Conservation (phyloP, 2,113 vertebrate species). For the Eolophus roseicapilla region DNA sequence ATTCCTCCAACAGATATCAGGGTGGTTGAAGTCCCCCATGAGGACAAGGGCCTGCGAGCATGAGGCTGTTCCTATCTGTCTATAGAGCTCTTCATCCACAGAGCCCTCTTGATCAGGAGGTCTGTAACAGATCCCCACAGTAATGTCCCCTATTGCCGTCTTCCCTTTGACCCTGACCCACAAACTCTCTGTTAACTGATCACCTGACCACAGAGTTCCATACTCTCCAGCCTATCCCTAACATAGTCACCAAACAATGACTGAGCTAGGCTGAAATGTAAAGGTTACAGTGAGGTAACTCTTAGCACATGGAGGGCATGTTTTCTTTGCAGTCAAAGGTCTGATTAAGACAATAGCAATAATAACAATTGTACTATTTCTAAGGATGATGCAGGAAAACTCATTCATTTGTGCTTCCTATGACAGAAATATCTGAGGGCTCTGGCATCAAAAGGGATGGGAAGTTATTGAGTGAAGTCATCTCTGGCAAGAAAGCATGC, state of each 20-base stretch:
- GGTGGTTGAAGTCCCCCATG: too few relatives aligned
- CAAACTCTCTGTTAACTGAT: too few relatives aligned
- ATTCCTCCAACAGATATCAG: too few relatives aligned
- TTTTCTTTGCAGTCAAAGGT: not conserved
- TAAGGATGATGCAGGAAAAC: not conserved
- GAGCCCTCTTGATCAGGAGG: too few relatives aligned
- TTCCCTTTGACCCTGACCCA: too few relatives aligned
- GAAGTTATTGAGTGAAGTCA: not conserved
- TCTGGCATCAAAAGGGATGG: not conserved
- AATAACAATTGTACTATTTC: not conserved
- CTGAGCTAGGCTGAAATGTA: not conserved
- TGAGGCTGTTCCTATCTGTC: too few relatives aligned
- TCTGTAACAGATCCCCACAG: too few relatives aligned
- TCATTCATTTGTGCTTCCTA: not conserved
- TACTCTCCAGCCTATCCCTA: too few relatives aligned
- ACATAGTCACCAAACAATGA: accelerated
- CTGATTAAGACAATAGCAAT: not conserved
- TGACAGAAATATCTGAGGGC: not conserved
- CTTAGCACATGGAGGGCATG: not conserved
- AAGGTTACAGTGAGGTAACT: not conserved
- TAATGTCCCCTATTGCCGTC: too few relatives aligned
- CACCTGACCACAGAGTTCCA: too few relatives aligned
- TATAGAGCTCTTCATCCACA: too few relatives aligned
- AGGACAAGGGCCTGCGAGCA: too few relatives aligned
- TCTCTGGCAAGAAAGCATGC: not conserved